Evolutionary conservation across 92 coral and sea anemone genomes (phyloP).

Genomic region (Blastomussa wellsi): DNA sequence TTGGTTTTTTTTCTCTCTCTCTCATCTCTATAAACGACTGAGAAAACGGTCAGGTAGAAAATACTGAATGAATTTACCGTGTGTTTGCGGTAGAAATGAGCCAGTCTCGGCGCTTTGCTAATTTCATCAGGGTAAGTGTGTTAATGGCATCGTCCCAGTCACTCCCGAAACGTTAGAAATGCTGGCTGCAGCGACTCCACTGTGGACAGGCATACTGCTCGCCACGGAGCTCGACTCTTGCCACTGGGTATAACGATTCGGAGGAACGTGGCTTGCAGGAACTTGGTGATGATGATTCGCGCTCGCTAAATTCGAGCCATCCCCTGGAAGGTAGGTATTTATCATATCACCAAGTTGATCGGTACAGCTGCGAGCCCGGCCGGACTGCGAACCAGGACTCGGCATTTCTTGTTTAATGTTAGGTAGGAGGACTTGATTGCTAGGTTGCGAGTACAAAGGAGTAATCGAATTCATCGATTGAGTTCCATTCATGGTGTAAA

Average conservation of each 20-base stretch:
- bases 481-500: constrained; percentile 81
- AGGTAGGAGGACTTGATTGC: constrained; percentile 77
- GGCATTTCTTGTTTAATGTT: constrained; percentile 94
- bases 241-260: constrained; percentile 68
- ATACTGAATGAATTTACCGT: constrained; percentile 77
- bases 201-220: constrained; percentile 53
- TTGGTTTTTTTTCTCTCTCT: not conserved
- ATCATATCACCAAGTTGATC: constrained; percentile 99
- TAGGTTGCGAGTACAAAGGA: constrained; percentile 82
- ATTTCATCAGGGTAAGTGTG: constrained; percentile 79
- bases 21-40: constrained; percentile 29
- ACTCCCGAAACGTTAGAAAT: constrained; percentile 70
- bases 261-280: constrained; percentile 42
- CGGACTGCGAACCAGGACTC: constrained; percentile 69
- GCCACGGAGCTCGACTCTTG: constrained; percentile 48
- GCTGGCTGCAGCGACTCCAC: constrained; percentile 40
- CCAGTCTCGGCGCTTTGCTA: constrained; percentile 18
- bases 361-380: constrained; percentile 81
- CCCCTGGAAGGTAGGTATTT: constrained; percentile 93
- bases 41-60: constrained; percentile 36
- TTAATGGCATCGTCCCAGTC: constrained; percentile 93
- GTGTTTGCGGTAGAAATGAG: constrained; percentile 50
- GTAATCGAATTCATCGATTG: constrained; percentile 70
- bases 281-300: constrained; percentile 45
- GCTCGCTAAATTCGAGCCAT: constrained; percentile 34